A percentile compares a stretch with the other conserved stretches of the same genome.
These are phyloP conservation scores for Petrocephalus microphthalmus DNA, from an alignment of 2,113 vertebrate species.

Conservation along the genomic window DNA sequence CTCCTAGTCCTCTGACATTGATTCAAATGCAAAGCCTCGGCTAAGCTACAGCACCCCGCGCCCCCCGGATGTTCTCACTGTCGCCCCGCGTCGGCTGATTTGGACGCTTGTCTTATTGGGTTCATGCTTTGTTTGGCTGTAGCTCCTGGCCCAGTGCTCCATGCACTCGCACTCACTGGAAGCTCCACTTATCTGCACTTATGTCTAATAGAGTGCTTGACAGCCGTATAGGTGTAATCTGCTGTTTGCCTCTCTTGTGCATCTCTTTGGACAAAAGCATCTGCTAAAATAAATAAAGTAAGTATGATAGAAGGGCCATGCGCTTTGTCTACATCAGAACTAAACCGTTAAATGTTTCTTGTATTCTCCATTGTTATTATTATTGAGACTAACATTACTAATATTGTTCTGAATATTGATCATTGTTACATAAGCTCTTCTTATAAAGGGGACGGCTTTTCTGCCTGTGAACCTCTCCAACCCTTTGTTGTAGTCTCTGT, in stretches of 20 bases:
- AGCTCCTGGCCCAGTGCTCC: neutral
- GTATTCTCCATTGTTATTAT: neutral
- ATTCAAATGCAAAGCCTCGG: neutral
- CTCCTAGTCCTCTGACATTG: neutral
- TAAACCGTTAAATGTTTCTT: neutral
- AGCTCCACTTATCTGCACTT: neutral
- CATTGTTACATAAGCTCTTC: neutral
- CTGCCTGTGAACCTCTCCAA: neutral
- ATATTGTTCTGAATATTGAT: neutral
- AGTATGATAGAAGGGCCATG: neutral
- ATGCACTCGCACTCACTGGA: neutral
- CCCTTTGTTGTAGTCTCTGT: neutral
- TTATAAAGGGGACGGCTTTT: neutral
- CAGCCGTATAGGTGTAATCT: neutral
- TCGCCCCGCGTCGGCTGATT: neutral
- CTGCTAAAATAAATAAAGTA: neutral
- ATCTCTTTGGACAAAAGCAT: neutral
- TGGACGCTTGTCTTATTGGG: neutral
- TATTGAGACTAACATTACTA: neutral
- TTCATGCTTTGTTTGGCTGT: neutral
- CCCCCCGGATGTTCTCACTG: neutral
- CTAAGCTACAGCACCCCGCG: neutral
- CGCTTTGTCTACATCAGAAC: neutral
- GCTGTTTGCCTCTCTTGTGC: neutral
- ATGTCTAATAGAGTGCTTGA: neutral